These are phyloP conservation scores for Sylvia borin DNA, from an alignment of 2,797 vertebrate genomes.

Conservation along the genomic window DNA sequence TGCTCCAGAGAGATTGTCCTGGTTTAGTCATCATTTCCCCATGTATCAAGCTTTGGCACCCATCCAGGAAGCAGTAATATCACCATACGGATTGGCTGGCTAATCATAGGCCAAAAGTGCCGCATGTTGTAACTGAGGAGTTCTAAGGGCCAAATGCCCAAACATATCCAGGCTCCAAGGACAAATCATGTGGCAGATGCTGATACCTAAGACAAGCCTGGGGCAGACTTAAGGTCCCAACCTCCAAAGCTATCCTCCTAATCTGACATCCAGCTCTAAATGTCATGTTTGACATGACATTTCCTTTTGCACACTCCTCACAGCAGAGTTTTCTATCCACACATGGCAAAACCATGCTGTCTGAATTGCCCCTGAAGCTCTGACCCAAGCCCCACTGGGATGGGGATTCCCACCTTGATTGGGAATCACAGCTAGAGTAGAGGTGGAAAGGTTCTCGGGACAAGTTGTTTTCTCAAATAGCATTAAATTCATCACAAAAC, in stretches of 20 bases:
- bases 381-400: background rate
- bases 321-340: background rate
- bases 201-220: background rate
- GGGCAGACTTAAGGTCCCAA: background rate
- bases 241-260: background rate
- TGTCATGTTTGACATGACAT: background rate
- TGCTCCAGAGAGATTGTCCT: background rate
- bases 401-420: background rate
- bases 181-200: background rate
- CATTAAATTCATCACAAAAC: background rate
- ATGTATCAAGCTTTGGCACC: background rate
- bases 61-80: background rate
- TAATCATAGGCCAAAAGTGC: background rate
- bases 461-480: background rate
- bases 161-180: background rate
- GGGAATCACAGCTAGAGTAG: background rate
- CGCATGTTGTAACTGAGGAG: background rate
- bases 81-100: background rate
- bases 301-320: background rate
- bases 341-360: background rate
- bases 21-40: slow-evolving; percentile 4
- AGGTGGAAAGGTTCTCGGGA: background rate
- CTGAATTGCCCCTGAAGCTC: background rate
- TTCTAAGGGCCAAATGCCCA: background rate
- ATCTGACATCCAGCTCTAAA: background rate